phyloP scores from a whole-genome alignment of 2,113 vertebrate genomes.

The Neodontobutis hainanensis region DNA sequence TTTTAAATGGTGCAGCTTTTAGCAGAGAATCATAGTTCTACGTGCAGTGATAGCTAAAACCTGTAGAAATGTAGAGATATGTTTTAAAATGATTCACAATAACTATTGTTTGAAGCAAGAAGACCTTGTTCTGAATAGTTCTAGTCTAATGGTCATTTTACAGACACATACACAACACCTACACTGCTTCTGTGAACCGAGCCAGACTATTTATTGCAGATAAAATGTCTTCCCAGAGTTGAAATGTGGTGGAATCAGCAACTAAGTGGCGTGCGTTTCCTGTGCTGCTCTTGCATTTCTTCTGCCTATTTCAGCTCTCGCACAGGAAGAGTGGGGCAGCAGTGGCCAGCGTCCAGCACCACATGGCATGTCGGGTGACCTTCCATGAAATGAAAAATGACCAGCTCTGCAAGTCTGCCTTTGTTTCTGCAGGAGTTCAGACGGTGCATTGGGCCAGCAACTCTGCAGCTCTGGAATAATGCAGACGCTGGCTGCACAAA shows the following conservation, averaged over 20 bases:
- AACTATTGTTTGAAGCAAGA: not conserved
- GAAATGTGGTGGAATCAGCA: constrained; percentile 25
- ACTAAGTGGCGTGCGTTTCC: constrained; percentile 22
- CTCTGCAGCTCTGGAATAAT: constrained; percentile 17
- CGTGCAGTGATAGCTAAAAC: too few species aligned
- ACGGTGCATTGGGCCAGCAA: not conserved
- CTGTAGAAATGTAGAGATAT: too few species aligned
- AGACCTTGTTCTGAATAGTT: constrained; percentile 4
- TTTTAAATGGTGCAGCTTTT: too few species aligned
- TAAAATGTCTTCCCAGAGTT: not conserved
- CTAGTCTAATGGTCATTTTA: not conserved
- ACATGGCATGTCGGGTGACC: constrained; percentile 28
- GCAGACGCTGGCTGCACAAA: constrained; percentile 14
- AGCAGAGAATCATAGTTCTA: too few species aligned
- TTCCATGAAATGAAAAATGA: constrained; percentile 29
- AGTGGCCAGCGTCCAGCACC: constrained; percentile 14
- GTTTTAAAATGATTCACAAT: not conserved
- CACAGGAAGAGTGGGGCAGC: constrained; percentile 8
- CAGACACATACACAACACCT: too few species aligned
- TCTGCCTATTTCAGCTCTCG: not conserved
- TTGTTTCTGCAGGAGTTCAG: constrained; percentile 27
- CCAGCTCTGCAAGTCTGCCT: constrained; percentile 39
- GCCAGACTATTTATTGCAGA: not conserved
- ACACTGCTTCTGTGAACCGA: constrained; percentile 8
- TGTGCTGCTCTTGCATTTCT: constrained; percentile 22